Percentiles rank a stretch among this genome's conserved stretches.
Evolutionary conservation across 2,113 vertebrate genomes (phyloP).

Genomic region (Microtus oregoni): DNA sequence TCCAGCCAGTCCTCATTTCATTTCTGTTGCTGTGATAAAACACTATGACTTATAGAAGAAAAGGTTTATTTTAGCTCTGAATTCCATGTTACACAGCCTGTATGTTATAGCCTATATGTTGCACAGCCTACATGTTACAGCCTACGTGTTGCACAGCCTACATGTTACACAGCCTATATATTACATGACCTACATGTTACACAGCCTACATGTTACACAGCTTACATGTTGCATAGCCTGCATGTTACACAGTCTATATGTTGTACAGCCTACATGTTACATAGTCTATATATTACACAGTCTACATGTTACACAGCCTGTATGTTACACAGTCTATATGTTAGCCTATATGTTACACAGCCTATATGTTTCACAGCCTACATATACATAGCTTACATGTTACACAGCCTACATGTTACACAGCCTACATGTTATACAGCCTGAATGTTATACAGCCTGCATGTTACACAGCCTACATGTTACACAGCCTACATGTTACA

Average conservation of each 20-base stretch:
- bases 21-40: neutral
- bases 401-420: neutral
- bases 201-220: neutral
- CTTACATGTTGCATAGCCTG: rapidly evolving
- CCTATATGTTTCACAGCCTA: neutral
- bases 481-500: neutral
- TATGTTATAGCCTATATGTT: neutral
- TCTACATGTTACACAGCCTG: neutral
- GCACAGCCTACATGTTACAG: neutral
- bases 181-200: too few relatives aligned
- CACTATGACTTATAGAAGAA: neutral
- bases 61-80: neutral
- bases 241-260: neutral
- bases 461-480: neutral
- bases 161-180: neutral
- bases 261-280: too few relatives aligned
- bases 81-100: neutral
- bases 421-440: neutral
- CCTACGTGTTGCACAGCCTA: too few relatives aligned
- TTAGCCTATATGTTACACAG: too few relatives aligned
- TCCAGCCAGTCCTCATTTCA: neutral
- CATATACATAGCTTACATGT: neutral
- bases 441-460: too few relatives aligned
- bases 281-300: neutral
- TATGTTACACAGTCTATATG: neutral